Evolutionary conservation across 2,797 vertebrate species (phyloP).

Genomic region (Euthynnus affinis): DNA sequence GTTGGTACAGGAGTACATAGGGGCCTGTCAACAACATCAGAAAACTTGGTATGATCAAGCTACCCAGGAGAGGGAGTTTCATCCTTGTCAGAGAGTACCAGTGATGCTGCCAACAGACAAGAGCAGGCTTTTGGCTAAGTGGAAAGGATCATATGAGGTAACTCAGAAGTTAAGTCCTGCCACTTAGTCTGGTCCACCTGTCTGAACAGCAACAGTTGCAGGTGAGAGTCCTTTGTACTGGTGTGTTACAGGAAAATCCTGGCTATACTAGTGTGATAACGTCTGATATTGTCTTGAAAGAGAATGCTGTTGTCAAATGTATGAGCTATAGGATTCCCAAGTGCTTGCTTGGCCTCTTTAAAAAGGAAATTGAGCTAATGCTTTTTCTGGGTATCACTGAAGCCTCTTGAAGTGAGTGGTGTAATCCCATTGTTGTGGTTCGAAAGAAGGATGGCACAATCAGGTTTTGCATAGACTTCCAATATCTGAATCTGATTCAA

Average conservation of each 20-base stretch:
- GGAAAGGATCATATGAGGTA: background rate
- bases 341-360: too few relatives aligned
- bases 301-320: background rate
- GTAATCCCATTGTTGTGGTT: background rate
- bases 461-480: background rate
- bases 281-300: constrained; percentile 14
- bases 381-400: background rate
- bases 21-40: background rate
- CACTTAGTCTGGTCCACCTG: background rate
- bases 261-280: background rate
- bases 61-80: background rate
- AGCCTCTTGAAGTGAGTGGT: background rate
- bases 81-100: background rate
- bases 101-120: background rate
- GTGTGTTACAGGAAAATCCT: background rate
- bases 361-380: too few relatives aligned
- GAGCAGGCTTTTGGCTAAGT: background rate
- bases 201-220: background rate
- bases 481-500: background rate
- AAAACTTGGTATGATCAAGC: background rate
- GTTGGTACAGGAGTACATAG: background rate
- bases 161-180: background rate
- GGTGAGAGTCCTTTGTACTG: background rate
- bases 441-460: constrained; percentile 1
- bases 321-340: background rate